Conservation (phyloP, 2,797 vertebrate genomes). For the Ispidina picta region DNA sequence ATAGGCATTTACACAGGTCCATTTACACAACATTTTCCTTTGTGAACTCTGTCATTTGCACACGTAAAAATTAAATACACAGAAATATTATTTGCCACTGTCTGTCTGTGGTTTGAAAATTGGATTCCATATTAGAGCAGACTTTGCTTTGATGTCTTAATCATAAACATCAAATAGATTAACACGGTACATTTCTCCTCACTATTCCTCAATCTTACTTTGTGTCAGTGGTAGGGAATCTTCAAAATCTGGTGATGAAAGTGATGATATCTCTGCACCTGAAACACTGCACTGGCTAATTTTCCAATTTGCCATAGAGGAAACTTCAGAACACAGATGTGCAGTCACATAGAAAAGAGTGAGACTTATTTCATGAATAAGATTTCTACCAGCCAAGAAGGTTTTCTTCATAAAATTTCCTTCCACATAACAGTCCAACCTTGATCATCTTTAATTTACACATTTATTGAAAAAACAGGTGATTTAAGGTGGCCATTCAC, state of each 20-base stretch:
- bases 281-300: neutral
- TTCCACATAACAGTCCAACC: neutral
- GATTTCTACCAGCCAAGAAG: neutral
- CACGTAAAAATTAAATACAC: neutral
- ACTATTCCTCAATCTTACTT: neutral
- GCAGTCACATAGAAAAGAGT: neutral
- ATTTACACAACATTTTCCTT: neutral
- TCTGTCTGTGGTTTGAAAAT: neutral
- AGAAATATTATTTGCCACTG: neutral
- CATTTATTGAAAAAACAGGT: neutral
- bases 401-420: neutral
- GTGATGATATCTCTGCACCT: neutral
- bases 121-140: neutral
- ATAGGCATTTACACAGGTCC: neutral
- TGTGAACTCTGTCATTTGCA: neutral
- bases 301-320: neutral
- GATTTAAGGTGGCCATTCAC: neutral
- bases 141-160: neutral
- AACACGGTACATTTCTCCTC: neutral
- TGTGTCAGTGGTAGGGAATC: neutral
- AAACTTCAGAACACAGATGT: neutral
- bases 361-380: neutral
- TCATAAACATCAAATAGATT: neutral
- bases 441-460: neutral
- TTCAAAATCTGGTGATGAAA: neutral